Conservation (phyloP, 2,113 vertebrate genomes). For the Xiphorhynchus elegans region DNA sequence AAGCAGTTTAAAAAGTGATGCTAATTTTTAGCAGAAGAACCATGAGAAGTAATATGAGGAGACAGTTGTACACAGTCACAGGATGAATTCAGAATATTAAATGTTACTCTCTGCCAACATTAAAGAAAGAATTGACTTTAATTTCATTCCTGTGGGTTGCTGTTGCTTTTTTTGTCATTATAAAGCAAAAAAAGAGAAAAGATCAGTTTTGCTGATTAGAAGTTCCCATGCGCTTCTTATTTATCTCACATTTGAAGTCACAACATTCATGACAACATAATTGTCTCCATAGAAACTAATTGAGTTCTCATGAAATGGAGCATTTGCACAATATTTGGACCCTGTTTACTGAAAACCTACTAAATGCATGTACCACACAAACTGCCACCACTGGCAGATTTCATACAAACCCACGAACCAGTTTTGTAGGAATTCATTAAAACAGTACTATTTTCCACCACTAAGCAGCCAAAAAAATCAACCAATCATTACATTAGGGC, state of each 20-base stretch:
- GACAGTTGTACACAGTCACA: background rate
- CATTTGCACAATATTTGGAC: constrained; percentile 61
- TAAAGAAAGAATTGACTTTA: background rate
- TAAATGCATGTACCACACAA: background rate
- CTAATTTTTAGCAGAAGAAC: constrained; percentile 6
- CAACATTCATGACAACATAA: constrained; percentile 42
- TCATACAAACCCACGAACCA: background rate
- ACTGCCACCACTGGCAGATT: constrained; percentile 26
- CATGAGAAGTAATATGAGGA: background rate
- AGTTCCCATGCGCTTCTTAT: constrained; percentile 22
- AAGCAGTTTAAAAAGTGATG: constrained; percentile 14
- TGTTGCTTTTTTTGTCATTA: constrained; percentile 10
- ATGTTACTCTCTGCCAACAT: background rate
- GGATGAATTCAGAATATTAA: constrained; percentile 31
- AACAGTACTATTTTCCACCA: background rate
- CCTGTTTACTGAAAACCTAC: constrained; percentile 57
- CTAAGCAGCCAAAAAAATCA: background rate
- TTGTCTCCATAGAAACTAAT: constrained; percentile 65
- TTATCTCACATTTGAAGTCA: constrained; percentile 52
- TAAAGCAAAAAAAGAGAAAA: constrained; percentile 21
- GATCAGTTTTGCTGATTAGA: constrained; percentile 43
- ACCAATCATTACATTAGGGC: background rate
- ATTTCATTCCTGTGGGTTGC: background rate
- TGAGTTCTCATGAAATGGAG: background rate
- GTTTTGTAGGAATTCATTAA: background rate